phyloP scores from a whole-genome alignment of 2,888 invertebrate species.

The Cantharis rustica region DNA sequence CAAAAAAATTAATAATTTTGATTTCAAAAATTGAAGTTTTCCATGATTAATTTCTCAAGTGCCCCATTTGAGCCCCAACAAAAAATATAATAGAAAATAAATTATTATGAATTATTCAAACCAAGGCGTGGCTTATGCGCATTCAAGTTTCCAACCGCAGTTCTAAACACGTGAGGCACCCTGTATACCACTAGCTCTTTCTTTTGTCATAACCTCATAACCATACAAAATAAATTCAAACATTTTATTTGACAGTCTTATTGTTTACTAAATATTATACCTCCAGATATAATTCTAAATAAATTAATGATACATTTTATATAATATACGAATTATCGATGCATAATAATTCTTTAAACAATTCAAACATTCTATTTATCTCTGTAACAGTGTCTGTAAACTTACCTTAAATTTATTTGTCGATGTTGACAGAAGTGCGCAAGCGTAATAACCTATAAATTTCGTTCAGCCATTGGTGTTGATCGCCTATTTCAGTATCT shows the following conservation, averaged over 20 bases:
- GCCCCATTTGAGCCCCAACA: too few relatives aligned
- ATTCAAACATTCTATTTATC: neutral
- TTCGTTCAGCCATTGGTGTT: slow-evolving; percentile 59
- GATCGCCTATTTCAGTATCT: slow-evolving; percentile 54
- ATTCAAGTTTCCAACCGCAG: neutral
- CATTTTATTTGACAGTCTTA: neutral
- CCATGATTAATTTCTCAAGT: too few relatives aligned
- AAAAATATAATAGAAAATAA: too few relatives aligned
- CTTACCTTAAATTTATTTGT: neutral
- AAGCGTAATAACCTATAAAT: slow-evolving; percentile 55
- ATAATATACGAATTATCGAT: neutral
- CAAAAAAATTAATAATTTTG: too few relatives aligned
- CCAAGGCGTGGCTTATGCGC: too few relatives aligned
- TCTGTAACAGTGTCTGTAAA: neutral
- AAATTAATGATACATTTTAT: neutral
- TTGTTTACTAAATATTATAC: neutral
- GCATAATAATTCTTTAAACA: neutral
- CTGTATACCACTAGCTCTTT: neutral
- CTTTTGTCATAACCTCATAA: neutral
- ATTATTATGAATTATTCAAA: too few relatives aligned
- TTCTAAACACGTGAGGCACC: neutral
- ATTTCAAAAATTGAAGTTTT: too few relatives aligned
- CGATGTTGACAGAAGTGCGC: slow-evolving; percentile 31
- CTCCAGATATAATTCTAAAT: neutral
- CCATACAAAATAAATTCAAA: neutral